Conservation (phyloP, 2,113 vertebrate genomes). For the Trochalopteron elliotii region DNA sequence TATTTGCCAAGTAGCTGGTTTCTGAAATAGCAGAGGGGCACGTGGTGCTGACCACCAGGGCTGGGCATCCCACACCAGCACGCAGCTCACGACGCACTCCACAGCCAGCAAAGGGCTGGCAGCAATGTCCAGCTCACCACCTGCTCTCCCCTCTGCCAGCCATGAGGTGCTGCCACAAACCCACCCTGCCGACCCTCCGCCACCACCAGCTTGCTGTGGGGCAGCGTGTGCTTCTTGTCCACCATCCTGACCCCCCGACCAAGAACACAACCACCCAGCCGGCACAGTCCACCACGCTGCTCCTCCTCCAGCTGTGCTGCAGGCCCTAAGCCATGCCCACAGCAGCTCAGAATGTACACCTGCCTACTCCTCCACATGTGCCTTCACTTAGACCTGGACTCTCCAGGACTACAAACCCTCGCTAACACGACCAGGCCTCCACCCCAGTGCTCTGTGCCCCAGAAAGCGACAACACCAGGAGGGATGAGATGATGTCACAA, state of each 20-base stretch:
- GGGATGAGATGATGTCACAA: background rate
- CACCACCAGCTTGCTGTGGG: background rate
- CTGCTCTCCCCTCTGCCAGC: background rate
- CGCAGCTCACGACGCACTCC: no score
- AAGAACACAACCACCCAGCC: rapidly evolving
- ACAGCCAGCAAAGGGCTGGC: background rate
- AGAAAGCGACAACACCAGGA: background rate
- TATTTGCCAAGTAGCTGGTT: background rate
- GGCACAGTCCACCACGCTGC: rapidly evolving
- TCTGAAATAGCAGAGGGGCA: background rate
- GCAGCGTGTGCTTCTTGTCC: rapidly evolving
- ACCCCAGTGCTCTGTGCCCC: background rate
- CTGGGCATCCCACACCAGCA: rapidly evolving
- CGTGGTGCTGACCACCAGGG: rapidly evolving
- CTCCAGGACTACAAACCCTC: background rate
- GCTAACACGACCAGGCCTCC: background rate
- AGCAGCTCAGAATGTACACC: rapidly evolving
- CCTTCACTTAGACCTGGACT: background rate
- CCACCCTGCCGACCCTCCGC: rapidly evolving
- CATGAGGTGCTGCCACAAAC: rapidly evolving
- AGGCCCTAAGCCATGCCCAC: rapidly evolving
- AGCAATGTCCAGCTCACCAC: rapidly evolving
- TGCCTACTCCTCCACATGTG: rapidly evolving
- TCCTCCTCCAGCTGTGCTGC: background rate
- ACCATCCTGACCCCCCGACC: background rate